Base-by-base conservation (phyloP, 2,113 vertebrate genomes). In the Pygoscelis antarcticus region DNA sequence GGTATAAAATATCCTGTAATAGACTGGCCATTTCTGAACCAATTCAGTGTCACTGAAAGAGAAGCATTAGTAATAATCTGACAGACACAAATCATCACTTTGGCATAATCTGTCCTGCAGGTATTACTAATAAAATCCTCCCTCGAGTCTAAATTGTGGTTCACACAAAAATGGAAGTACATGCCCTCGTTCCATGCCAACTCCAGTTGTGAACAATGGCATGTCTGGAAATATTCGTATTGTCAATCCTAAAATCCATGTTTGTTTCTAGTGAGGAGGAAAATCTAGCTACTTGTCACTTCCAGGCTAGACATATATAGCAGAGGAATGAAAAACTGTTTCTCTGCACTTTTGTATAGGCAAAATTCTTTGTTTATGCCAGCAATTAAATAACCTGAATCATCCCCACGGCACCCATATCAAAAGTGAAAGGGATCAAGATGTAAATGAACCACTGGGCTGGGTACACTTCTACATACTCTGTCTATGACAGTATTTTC, bases 31-130 rank as follows among this genome's bases (percentile, higher is more conserved):
- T 70, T 91, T 85, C 55, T 74, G 20, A 38, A 47, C 7, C 13
- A 38, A 60, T 91, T 84, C 40, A 83, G 80, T 84, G 10, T 70
- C n/a, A 85, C 75, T 90, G 70, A 58, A 91, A 91, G 20, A 88
- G 40, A 89, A 93, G 16, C 3, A 74, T 85, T 77, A 90, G 13
- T 74, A 85, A 57, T 74, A 84, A 83, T 46, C 27, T 83, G 81
- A 66, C 46, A 83, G 92, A 94, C 93, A 69, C 30, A 85, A 74
- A 58, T 85, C 6, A 74, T 85, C 54, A 36, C 13, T 66, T 91
- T 85, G 54, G 4, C 19, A 55, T 61, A 72, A 79, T 34, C 62
- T 80, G 15, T 70, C 36, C 54, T 77, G 10, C 9, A 79, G 27
- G 20, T 77, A 51, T 87, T 93, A 16, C 8, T 70, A 57, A 60